Base-by-base conservation (phyloP, 64 coral and sea anemone species). In the Acropora yongei region DNA sequence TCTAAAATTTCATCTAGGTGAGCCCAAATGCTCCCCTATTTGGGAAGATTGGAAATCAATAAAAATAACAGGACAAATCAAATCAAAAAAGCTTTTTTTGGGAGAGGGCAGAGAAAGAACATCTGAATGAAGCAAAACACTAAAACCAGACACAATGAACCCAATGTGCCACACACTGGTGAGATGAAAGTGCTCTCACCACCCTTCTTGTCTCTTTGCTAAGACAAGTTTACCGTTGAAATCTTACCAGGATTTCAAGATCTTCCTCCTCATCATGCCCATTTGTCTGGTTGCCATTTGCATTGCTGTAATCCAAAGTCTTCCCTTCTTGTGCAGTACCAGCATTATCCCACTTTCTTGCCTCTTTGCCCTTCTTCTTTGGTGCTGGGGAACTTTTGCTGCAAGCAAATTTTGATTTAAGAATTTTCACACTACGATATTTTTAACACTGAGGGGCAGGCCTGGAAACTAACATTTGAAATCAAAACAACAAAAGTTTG, bases 331-430 rank as follows among this genome's bases (percentile, higher is more conserved):
- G 92, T 5, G 19, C 20, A 41, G 69, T 95, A 6, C 96, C 96
- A 19, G 90, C 50, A 80, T 95, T 90, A 58, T 93, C 90, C 96
- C 96, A 98, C 47, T 78, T 91, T 44, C 96, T 93, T 5, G 90
- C 93, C 47, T 90, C 96, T 49, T 98, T 95, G 58, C 80, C 67
- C 8, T 95, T 84, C 73, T 95, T 98, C 11, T 84, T 91, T 44
- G 86, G 72, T 71, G 76, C 83, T 74, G 96, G 93, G 51, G 96
- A 98, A n/a, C 89, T 78, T 53, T 95, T 98, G 53, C 93, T 98
- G 84, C 44, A 39, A 76, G 63, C 39, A 39, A 50, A 45, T 1
- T 30, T 41, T 77, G 9, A 17, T 40, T 14, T 9, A 55, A 20
- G 7, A 0, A 82, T 17, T 69, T 46, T 83, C 83, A 82, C 68